Evolutionary conservation across 2,113 vertebrate genomes (phyloP).

Genomic region (Phyllostomus discolor): DNA sequence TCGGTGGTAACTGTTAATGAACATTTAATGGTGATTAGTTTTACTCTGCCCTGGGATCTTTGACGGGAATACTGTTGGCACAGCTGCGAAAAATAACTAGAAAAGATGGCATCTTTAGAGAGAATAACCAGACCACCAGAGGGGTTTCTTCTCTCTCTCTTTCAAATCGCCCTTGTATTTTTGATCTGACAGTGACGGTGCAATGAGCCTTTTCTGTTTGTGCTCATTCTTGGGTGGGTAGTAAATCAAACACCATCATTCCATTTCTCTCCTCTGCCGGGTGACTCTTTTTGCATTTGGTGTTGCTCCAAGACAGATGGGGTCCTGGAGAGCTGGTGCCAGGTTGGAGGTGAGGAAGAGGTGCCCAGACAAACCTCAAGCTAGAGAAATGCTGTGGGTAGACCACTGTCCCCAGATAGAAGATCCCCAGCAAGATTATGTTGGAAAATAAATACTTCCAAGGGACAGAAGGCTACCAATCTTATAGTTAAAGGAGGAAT

Average conservation of each 20-base stretch:
- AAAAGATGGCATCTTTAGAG: background rate
- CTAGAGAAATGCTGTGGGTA: background rate
- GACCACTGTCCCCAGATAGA: background rate
- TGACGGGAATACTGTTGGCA: background rate
- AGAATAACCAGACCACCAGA: background rate
- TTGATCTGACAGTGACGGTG: background rate
- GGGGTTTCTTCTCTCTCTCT: background rate
- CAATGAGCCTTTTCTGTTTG: background rate
- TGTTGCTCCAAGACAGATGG: background rate
- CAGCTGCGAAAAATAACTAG: background rate
- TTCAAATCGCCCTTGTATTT: background rate
- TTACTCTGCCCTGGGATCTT: background rate
- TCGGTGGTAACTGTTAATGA: background rate
- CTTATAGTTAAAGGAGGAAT: background rate
- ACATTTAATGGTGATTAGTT: conserved; percentile 1
- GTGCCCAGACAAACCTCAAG: background rate
- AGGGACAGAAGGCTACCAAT: background rate
- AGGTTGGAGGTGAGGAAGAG: background rate
- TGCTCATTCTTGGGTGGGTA: background rate
- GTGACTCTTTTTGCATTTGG: background rate
- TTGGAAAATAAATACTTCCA: background rate
- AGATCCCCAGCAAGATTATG: background rate
- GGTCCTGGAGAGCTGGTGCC: background rate
- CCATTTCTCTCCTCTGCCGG: background rate
- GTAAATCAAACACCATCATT: background rate